These are phyloP conservation scores for Pomacea canaliculata DNA, from an alignment of 2,888 invertebrate genomes.

Conservation along the genomic window DNA sequence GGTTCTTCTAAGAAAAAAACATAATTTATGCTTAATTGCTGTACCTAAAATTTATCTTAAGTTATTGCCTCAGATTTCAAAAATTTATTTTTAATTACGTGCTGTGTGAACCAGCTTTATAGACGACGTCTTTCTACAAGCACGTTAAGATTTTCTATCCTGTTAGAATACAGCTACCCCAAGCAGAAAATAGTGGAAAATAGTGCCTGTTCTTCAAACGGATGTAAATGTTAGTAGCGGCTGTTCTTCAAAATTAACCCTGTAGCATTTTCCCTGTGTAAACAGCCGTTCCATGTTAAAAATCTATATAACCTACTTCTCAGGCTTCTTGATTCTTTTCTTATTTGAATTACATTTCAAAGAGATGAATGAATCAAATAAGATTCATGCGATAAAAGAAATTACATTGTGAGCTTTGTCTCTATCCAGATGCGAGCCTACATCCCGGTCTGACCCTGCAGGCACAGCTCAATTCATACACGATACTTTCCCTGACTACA, in stretches of 20 bases:
- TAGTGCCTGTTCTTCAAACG: no score
- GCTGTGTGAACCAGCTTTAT: background rate
- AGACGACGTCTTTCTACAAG: background rate
- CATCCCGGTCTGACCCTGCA: conserved; percentile 81
- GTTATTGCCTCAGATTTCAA: background rate
- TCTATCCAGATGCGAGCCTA: conserved; percentile 81
- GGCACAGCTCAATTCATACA: conserved; percentile 39
- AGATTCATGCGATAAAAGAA: no score
- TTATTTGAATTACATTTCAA: no score
- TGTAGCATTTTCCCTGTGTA: no score
- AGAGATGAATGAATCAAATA: no score
- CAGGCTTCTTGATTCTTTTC: no score
- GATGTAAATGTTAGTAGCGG: no score
- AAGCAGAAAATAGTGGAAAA: background rate
- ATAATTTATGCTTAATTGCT: background rate
- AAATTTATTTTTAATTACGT: background rate
- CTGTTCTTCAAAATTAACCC: no score
- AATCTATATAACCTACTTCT: no score
- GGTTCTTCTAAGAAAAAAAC: background rate
- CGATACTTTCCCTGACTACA: conserved; percentile 78
- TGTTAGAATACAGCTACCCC: background rate
- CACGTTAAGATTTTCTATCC: background rate
- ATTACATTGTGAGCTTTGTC: no score
- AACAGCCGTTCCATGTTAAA: no score
- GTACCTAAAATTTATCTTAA: background rate